phyloP scores from a whole-genome alignment of 2,797 vertebrate species.

The Enteromius radiatus region DNA sequence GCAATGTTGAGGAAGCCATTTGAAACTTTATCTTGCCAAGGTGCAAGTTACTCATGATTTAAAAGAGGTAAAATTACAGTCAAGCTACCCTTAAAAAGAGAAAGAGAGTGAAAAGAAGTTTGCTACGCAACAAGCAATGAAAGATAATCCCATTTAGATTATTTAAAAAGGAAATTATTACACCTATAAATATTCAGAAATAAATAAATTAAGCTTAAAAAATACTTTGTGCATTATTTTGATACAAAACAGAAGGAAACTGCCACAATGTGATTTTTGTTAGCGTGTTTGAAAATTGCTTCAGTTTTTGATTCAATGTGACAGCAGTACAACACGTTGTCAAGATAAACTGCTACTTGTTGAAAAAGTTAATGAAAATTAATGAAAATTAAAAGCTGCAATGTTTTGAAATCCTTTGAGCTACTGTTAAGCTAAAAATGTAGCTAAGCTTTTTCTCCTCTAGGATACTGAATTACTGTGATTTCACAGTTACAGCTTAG shows the following conservation, averaged over 20 bases:
- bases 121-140: neutral
- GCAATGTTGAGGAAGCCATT: neutral
- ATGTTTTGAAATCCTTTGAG: neutral
- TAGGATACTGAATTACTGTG: neutral
- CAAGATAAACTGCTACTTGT: neutral
- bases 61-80: neutral
- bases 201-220: neutral
- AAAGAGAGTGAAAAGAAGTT: neutral
- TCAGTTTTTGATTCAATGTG: neutral
- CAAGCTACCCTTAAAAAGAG: neutral
- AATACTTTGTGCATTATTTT: neutral
- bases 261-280: neutral
- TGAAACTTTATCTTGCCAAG: constrained; percentile 1
- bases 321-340: neutral
- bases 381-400: too few relatives aligned
- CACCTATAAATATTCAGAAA: neutral
- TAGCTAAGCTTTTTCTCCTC: neutral
- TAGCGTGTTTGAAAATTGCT: neutral
- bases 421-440: neutral
- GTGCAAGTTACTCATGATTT: neutral
- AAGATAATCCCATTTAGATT: neutral
- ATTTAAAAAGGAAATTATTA: neutral
- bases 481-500: neutral
- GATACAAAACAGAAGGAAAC: neutral
- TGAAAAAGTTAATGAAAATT: neutral